Evolutionary conservation across 2,888 invertebrate genomes (phyloP).

Genomic region (Drosophila phalerata): DNA sequence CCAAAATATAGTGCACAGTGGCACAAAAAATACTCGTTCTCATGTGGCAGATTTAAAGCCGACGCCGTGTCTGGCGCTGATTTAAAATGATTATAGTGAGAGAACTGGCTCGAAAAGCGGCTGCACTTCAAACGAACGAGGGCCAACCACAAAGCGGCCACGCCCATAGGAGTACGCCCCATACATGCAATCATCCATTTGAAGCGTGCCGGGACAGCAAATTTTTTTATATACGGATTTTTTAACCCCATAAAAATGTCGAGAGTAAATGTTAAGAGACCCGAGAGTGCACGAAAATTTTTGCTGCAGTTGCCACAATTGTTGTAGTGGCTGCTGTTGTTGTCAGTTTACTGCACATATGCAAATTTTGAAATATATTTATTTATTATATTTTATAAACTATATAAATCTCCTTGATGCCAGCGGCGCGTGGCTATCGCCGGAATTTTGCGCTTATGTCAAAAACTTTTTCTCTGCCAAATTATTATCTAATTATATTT

Average conservation of each 20-base stretch:
- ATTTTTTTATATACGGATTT: conserved; percentile 24
- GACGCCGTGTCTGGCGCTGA: conserved; percentile 53
- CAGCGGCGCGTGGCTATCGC: conserved; percentile 30
- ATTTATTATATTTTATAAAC: conserved; percentile 12
- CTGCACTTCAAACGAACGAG: conserved; percentile 31
- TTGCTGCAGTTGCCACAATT: conserved; percentile 30
- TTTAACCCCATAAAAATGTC: conserved; percentile 40
- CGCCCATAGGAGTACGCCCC: conserved; percentile 20
- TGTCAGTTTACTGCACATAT: conserved; percentile 32
- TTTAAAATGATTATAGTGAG: conserved; percentile 62
- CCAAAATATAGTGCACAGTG: conserved; percentile 29
- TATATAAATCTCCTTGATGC: conserved; percentile 5
- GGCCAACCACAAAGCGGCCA: conserved; percentile 42
- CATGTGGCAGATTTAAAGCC: conserved; percentile 41
- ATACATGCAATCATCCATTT: conserved; percentile 7
- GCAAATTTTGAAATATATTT: conserved; percentile 36
- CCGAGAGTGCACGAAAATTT: conserved; percentile 30
- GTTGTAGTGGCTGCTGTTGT: conserved; percentile 4
- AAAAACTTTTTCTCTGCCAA: conserved; percentile 26
- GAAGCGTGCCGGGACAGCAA: conserved; percentile 30
- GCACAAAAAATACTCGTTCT: conserved; percentile 19
- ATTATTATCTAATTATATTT: conserved; percentile 67
- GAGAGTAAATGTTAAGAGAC: conserved; percentile 48
- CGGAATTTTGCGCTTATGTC: conserved; percentile 22
- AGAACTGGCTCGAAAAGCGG: conserved; percentile 28